Base-by-base conservation (phyloP, 2,797 vertebrate species). In the Lagodon rhomboides region DNA sequence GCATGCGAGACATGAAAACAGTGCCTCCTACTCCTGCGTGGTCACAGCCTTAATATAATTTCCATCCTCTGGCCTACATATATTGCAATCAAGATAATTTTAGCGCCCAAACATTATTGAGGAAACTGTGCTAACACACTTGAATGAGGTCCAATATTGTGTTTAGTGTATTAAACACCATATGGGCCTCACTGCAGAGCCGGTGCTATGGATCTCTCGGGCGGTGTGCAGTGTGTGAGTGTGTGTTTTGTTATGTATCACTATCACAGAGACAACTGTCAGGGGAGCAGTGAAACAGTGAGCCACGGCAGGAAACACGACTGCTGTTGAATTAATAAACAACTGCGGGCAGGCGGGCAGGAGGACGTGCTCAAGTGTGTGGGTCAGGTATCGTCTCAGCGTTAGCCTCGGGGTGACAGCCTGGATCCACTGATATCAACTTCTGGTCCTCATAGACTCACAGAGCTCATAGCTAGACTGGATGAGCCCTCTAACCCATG, bases 281-380 rank as follows among this genome's bases (percentile, higher is more conserved):
- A 75, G 41, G 81, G 81, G 77, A 77, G 69, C 55, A 79, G 68
- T 77, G 64, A 87, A 84, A 82, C 55, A 34, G 15, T 66, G 64
- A 83, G 41, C 64, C 41, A 62, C 61, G 58, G 70, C 65, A 61
- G 69, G 59, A 47, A 75, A 44, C 78, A 82, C 65, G 60, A 56
- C 75, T 56, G 23, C 75, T 80, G 73, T 50, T 86, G 53, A 89
- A 87, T 88, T 72, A 89, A 80, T 80, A 75, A 85, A 85, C 27
- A 79, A 23, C 72, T 38, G 50, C 66, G 25, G 64, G 38, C 55
- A 73, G 59, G 13, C 43, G 38, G 64, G 38, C 55, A 73, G 59
- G 13, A 46, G 38, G 53, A 49, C 12, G 55, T 2, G 20, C 49
- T 64, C n/a, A 5, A 58, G 30, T 62, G 63, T 49, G 58, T 22